These are phyloP conservation scores for Pogonocichla stellata DNA, from an alignment of 2,113 vertebrate species.

Conservation along the genomic window DNA sequence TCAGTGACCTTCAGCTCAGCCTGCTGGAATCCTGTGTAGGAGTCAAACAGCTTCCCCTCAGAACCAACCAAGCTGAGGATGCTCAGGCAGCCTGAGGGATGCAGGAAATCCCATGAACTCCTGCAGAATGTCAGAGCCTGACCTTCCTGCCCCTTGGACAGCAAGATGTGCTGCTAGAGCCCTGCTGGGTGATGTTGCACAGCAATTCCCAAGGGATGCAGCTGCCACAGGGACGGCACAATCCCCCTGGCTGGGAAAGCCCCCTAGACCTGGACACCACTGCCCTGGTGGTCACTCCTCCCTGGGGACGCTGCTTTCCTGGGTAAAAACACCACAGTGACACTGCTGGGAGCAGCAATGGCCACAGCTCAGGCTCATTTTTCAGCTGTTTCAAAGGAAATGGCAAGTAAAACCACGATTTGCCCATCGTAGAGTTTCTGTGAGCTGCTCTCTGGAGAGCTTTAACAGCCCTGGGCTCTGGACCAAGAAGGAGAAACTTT, in stretches of 20 bases:
- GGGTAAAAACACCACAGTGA: not conserved
- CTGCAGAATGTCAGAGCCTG: not conserved
- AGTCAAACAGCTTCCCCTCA: not conserved
- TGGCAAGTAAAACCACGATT: not conserved
- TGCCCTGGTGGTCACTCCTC: not conserved
- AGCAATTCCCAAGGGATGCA: not conserved
- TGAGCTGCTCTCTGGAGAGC: not conserved
- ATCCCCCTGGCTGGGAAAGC: not conserved
- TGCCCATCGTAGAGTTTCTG: not conserved
- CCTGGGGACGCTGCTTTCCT: not conserved
- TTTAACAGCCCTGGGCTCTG: not conserved
- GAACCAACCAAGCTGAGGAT: not conserved
- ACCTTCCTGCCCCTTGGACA: not conserved
- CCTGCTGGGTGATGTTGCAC: not conserved
- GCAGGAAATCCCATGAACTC: not conserved
- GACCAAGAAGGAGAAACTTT: not conserved
- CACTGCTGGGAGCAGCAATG: not conserved
- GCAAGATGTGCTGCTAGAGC: not conserved
- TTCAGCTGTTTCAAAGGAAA: not conserved
- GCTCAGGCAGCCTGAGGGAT: not conserved
- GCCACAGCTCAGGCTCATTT: not conserved
- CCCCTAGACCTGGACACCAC: not conserved
- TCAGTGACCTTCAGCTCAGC: not conserved
- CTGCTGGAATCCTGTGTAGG: not conserved
- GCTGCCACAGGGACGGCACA: accelerated